Evolutionary conservation across 1,140 invertebrate genomes (phyloP).

Genomic region (Drosophila prosaltans): DNA sequence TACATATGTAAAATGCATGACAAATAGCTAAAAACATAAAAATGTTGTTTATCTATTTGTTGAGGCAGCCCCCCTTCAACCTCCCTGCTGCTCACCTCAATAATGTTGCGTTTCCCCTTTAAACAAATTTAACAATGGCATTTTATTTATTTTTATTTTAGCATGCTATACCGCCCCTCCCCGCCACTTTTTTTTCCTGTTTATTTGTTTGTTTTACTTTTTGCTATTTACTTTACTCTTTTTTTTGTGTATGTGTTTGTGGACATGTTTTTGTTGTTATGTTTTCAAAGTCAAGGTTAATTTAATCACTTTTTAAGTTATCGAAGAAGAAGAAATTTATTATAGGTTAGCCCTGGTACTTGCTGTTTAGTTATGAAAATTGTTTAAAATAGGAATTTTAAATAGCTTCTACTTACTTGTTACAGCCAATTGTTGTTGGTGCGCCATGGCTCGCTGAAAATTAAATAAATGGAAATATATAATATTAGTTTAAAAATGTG

Average conservation of each 20-base stretch:
- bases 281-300: conserved; percentile 75
- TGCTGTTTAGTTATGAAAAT: conserved; percentile 54
- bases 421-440: conserved; percentile 86
- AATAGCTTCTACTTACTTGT: conserved; percentile 85
- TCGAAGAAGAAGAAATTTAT: not conserved
- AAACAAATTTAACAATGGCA: conserved; percentile 2
- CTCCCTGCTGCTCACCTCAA: conserved; percentile 1
- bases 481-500: conserved; percentile 4
- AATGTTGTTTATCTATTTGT: conserved; percentile 40
- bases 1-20: conserved; percentile 71
- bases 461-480: conserved; percentile 62
- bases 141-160: conserved; percentile 12
- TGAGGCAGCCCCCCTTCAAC: not conserved
- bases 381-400: conserved; percentile 11
- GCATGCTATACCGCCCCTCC: conserved; percentile 5
- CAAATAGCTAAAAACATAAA: conserved; percentile 49
- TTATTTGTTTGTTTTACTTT: conserved; percentile 49
- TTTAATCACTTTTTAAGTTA: conserved; percentile 11
- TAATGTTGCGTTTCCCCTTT: conserved; percentile 1
- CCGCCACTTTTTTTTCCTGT: conserved; percentile 19
- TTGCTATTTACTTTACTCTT: conserved; percentile 18
- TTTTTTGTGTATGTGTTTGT: conserved; percentile 12
- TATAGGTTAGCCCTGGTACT: conserved; percentile 43
- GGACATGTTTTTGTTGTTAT: conserved; percentile 23
- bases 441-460: conserved; percentile 88